phyloP scores from a whole-genome alignment of 2,797 vertebrate species.

The Propithecus perrieri region DNA sequence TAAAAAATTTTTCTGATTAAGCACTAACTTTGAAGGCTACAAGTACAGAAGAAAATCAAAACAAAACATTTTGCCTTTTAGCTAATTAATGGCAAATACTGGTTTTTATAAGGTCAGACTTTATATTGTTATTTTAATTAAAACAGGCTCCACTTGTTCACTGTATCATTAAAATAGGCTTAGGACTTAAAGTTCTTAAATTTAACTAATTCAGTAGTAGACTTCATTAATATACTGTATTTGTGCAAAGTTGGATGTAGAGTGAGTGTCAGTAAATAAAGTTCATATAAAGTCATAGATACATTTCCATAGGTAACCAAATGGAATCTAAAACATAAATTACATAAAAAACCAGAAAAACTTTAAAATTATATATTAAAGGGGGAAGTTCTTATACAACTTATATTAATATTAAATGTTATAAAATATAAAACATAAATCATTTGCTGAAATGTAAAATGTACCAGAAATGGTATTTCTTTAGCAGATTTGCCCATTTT shows the following conservation, averaged over 20 bases:
- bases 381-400: neutral
- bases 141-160: neutral
- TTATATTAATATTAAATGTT: slow-evolving; percentile 11
- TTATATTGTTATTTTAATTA: neutral
- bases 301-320: neutral
- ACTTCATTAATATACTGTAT: neutral
- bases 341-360: neutral
- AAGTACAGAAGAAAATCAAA: neutral
- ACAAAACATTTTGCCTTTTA: neutral
- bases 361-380: neutral
- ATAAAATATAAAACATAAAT: neutral
- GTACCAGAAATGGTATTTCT: neutral
- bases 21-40: neutral
- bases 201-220: neutral
- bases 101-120: neutral
- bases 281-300: neutral
- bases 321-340: slow-evolving; percentile 26
- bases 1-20: neutral
- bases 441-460: neutral
- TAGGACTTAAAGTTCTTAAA: neutral
- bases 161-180: neutral
- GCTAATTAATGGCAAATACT: neutral
- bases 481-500: neutral
- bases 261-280: slow-evolving; percentile 47
- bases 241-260: neutral